Evolutionary conservation across 2,113 vertebrate species (phyloP).

Genomic region (Todiramphus chloris): DNA sequence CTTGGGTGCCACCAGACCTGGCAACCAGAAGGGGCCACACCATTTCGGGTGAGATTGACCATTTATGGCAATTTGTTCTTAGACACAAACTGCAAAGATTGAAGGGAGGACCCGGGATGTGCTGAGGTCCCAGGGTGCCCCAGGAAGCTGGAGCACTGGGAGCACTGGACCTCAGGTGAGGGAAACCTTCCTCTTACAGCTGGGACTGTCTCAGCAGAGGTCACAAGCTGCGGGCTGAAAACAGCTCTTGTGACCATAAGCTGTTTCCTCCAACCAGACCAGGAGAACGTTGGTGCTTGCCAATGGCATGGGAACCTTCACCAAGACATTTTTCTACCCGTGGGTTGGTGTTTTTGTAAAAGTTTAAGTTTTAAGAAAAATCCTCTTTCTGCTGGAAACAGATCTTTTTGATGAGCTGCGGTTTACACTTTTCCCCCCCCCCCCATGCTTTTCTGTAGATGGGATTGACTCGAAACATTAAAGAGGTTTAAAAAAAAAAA

Average conservation of each 20-base stretch:
- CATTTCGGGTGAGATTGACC: not conserved
- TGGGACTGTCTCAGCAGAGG: not conserved
- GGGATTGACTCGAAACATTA: not conserved
- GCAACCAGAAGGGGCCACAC: not conserved
- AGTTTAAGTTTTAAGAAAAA: too few species aligned
- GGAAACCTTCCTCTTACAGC: fast-evolving
- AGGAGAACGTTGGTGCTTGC: not conserved
- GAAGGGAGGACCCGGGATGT: not conserved
- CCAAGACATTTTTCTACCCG: not conserved
- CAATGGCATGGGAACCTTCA: not conserved
- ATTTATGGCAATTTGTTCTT: not conserved
- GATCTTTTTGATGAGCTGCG: not conserved
- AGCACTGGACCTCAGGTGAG: not conserved
- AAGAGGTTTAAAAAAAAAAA: not conserved
- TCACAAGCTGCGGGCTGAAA: not conserved
- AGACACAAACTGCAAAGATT: not conserved
- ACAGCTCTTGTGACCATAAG: not conserved
- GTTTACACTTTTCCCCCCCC: not conserved
- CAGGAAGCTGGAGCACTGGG: not conserved
- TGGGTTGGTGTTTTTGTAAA: too few species aligned
- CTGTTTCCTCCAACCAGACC: not conserved
- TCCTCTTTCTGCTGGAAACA: not conserved
- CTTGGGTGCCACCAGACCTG: not conserved
- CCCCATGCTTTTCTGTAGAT: not conserved
- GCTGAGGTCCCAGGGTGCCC: not conserved